Evolutionary conservation across 2,113 vertebrate species (phyloP).

Genomic region (Alces alces): DNA sequence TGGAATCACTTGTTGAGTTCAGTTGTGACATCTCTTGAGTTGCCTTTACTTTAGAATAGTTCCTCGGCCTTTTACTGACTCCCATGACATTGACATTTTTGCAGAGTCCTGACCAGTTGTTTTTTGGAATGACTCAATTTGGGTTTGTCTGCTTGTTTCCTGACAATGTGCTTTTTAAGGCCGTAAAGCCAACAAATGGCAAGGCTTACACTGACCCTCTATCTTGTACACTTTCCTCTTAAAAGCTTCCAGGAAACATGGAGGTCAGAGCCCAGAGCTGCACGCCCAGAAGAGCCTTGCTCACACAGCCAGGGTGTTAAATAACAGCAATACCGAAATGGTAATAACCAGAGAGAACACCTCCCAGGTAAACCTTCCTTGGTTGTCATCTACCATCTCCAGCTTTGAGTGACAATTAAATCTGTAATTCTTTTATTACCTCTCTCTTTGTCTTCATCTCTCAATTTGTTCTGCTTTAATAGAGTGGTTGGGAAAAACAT

Average conservation of each 20-base stretch:
- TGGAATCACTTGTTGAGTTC: not conserved
- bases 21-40: not conserved
- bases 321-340: not conserved
- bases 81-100: not conserved
- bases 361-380: not conserved
- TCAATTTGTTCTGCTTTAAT: conserved; percentile 54
- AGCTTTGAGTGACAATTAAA: not conserved
- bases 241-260: not conserved
- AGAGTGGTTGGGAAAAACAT: conserved; percentile 38
- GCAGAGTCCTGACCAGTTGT: not conserved
- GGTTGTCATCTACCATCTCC: not conserved
- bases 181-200: not conserved
- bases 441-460: conserved; percentile 26
- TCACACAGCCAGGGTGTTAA: not conserved
- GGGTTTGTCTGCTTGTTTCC: not conserved
- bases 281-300: not conserved
- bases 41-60: not conserved
- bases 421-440: conserved; percentile 43
- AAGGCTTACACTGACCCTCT: not conserved
- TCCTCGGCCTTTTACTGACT: not conserved
- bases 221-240: not conserved
- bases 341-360: not conserved
- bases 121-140: not conserved
- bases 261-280: not conserved
- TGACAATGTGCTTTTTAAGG: not conserved